Conservation (phyloP, 2,113 vertebrate genomes). For the Gila orcuttii region DNA sequence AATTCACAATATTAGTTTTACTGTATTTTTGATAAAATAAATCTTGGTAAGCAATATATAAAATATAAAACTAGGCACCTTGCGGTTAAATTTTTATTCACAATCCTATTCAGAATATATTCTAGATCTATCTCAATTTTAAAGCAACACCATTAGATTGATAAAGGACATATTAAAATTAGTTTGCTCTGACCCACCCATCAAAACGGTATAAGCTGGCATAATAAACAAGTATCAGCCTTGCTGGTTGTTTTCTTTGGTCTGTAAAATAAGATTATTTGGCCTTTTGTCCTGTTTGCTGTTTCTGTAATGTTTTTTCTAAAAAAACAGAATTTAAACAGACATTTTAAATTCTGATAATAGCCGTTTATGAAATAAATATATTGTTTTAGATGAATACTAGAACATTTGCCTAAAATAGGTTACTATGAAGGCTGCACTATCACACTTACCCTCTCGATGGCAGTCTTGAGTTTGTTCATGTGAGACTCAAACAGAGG, state of each 20-base stretch:
- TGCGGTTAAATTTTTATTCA: no score
- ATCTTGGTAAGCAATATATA: no score
- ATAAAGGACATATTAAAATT: background rate
- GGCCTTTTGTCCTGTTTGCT: no score
- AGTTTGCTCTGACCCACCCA: background rate
- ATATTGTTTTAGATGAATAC: no score
- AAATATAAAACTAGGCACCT: no score
- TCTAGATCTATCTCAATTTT: no score
- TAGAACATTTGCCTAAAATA: background rate
- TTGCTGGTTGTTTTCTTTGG: background rate
- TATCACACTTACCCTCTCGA: slow-evolving; percentile 80
- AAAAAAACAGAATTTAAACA: background rate
- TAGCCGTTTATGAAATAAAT: background rate
- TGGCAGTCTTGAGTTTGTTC: slow-evolving; percentile 86
- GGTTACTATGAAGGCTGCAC: background rate
- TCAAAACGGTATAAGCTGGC: background rate
- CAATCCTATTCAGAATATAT: no score
- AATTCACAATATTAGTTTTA: no score
- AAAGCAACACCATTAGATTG: background rate
- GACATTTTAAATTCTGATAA: background rate
- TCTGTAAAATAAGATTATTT: background rate
- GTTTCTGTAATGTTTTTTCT: background rate
- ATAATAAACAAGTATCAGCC: background rate
- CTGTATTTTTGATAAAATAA: no score
- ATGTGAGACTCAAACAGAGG: slow-evolving; percentile 89